Evolutionary conservation across 1,140 invertebrate genomes (phyloP).

Genomic region (Bombus polaris): DNA sequence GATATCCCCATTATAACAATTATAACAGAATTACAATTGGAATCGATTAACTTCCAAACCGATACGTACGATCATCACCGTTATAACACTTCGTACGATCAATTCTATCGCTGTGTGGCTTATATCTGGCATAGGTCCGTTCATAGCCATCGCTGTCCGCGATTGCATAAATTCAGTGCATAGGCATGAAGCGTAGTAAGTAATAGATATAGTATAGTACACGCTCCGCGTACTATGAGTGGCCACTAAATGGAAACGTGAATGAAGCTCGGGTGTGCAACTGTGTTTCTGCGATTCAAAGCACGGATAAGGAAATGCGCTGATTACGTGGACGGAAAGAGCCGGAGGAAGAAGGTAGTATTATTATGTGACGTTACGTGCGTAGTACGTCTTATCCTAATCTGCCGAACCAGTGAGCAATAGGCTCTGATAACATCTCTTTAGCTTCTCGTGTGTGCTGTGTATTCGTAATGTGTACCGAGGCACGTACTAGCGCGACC

Average conservation of each 20-base stretch:
- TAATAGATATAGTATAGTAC: conserved; percentile 63
- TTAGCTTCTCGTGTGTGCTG: not conserved
- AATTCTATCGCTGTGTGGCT: too few relatives aligned
- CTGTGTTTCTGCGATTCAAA: conserved; percentile 69
- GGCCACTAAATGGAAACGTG: conserved; percentile 70
- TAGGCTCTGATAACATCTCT: conserved; percentile 51
- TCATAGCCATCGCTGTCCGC: conserved; percentile 65
- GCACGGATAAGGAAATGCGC: conserved; percentile 67
- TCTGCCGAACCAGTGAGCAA: conserved; percentile 38
- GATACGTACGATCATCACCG: too few relatives aligned
- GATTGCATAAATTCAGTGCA: conserved; percentile 70
- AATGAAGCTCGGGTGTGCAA: conserved; percentile 65
- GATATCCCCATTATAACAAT: too few relatives aligned
- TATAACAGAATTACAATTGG: too few relatives aligned
- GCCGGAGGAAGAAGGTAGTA: conserved; percentile 32
- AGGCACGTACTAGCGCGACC: not conserved
- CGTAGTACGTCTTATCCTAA: conserved; percentile 48
- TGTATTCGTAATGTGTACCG: conserved; percentile 5
- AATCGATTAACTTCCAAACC: too few relatives aligned
- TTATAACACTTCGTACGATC: too few relatives aligned
- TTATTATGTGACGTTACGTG: conserved; percentile 63
- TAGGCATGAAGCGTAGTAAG: conserved; percentile 67
- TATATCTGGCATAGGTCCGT: conserved; percentile 16
- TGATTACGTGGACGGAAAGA: conserved; percentile 60
- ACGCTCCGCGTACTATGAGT: conserved; percentile 59